Conservation (phyloP, 2,797 vertebrate genomes). For the Paedocypris micromegethes region DNA sequence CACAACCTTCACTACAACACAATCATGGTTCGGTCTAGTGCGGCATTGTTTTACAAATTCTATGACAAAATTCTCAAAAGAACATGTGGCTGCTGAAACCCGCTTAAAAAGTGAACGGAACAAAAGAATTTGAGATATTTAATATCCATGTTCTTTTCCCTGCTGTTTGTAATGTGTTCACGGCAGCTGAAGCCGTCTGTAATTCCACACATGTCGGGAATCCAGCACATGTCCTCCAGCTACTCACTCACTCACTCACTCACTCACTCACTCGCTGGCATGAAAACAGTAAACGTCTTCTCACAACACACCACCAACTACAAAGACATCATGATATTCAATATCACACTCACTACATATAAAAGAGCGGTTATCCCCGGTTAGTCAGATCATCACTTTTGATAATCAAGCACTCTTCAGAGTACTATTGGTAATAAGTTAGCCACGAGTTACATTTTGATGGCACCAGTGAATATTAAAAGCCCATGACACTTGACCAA, state of each 20-base stretch:
- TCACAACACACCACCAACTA: background rate
- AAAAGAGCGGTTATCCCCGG: background rate
- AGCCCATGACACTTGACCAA: background rate
- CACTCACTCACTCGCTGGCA: constrained; percentile 17
- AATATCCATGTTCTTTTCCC: no score
- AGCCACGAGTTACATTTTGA: no score
- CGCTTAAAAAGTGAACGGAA: no score
- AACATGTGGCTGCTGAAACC: no score
- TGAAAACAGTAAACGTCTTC: background rate
- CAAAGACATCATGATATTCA: background rate
- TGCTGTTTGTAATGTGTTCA: no score
- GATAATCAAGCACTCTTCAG: background rate
- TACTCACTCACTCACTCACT: constrained; percentile 16
- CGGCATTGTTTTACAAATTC: no score
- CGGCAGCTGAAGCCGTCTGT: constrained; percentile 39
- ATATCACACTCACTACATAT: background rate
- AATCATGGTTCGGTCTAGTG: no score
- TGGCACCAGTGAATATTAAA: background rate
- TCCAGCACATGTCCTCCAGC: constrained; percentile 36
- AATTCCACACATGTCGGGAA: constrained; percentile 45
- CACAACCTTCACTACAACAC: no score
- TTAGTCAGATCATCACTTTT: background rate
- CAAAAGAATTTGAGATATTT: no score
- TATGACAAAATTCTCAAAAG: no score
- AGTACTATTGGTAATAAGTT: background rate